Evolutionary conservation across 2,888 invertebrate genomes (phyloP).

Genomic region (Sinhomidia bicolor): DNA sequence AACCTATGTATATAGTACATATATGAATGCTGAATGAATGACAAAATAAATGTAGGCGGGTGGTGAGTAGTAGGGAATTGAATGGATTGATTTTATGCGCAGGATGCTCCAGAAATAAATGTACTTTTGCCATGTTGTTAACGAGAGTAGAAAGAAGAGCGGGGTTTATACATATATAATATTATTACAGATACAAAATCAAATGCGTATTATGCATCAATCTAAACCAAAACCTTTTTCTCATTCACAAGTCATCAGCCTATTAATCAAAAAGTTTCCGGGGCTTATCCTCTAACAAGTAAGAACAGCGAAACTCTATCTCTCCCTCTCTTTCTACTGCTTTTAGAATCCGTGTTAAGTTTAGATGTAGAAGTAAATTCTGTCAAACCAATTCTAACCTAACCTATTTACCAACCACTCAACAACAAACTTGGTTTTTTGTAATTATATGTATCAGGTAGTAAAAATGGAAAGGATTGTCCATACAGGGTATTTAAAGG

Average conservation of each 20-base stretch:
- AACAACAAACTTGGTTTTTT: conserved; percentile 66
- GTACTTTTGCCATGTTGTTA: conserved; percentile 39
- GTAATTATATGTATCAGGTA: not conserved
- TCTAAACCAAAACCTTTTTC: conserved; percentile 52
- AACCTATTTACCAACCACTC: conserved; percentile 58
- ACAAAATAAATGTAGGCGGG: not conserved
- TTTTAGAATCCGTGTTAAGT: not conserved
- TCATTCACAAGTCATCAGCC: conserved; percentile 81
- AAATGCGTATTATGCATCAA: conserved; percentile 58
- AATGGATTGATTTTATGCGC: conserved; percentile 48
- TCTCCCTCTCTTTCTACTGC: conserved; percentile 1
- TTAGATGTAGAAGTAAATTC: conserved; percentile 72
- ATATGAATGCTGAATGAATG: not conserved
- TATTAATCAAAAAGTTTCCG: conserved; percentile 80
- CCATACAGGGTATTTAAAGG: not conserved
- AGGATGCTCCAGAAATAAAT: conserved; percentile 12
- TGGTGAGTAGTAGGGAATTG: conserved; percentile 2
- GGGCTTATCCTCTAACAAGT: conserved; percentile 55
- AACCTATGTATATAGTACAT: no score
- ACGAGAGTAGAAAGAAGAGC: not conserved
- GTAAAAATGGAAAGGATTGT: not conserved
- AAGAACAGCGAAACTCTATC: conserved; percentile 48
- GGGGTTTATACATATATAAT: not conserved
- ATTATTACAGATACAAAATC: conserved; percentile 35
- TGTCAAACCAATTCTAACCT: conserved; percentile 80